Conservation (phyloP, 2,888 invertebrate species). For the Netelia melanura region DNA sequence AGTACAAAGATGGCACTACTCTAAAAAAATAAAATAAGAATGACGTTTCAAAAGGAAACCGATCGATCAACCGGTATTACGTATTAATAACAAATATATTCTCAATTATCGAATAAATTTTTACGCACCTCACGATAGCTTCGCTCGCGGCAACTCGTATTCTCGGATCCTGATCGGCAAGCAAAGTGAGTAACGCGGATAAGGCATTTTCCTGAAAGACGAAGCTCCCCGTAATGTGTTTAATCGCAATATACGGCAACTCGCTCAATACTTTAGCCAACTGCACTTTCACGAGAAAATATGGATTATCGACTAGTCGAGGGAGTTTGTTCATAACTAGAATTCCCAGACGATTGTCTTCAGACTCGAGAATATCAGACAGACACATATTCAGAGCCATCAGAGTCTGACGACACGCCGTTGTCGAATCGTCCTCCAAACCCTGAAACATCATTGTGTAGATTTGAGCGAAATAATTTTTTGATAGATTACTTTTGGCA, state of each 20-base stretch:
- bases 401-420: slow-evolving; percentile 90
- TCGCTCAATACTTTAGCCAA: slow-evolving; percentile 88
- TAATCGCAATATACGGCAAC: slow-evolving; percentile 87
- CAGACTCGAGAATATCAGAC: slow-evolving; percentile 87
- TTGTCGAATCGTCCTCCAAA: slow-evolving; percentile 90
- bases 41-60: neutral
- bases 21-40: slow-evolving; percentile 79
- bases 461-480: slow-evolving; percentile 30
- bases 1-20: slow-evolving; percentile 85
- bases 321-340: slow-evolving; percentile 88
- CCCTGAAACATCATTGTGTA: slow-evolving; percentile 86
- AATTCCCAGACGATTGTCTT: slow-evolving; percentile 86
- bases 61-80: too few relatives aligned
- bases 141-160: slow-evolving; percentile 90
- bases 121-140: slow-evolving; percentile 88
- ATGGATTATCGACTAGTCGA: slow-evolving; percentile 89
- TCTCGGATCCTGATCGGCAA: slow-evolving; percentile 92
- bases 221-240: slow-evolving; percentile 85
- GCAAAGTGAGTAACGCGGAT: slow-evolving; percentile 88
- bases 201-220: slow-evolving; percentile 88
- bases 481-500: neutral
- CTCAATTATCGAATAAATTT: neutral
- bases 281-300: slow-evolving; percentile 94
- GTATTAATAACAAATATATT: neutral
- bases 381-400: slow-evolving; percentile 88